Evolutionary conservation across 64 coral and sea anemone species (phyloP).

Genomic region (Acropora yongei): DNA sequence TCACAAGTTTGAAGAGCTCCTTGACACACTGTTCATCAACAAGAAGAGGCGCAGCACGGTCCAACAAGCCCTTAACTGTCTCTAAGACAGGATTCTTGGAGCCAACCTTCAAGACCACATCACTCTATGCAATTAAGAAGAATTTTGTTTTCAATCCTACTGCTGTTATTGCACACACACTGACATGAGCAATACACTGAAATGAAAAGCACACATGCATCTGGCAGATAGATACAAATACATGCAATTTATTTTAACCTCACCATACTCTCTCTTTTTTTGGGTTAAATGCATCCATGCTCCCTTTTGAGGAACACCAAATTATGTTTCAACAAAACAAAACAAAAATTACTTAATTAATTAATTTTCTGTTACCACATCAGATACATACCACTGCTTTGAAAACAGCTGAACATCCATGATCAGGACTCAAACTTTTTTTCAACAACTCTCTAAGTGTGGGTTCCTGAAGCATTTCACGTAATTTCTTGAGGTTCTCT

Average conservation of each 20-base stretch:
- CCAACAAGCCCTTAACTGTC: conserved; percentile 85
- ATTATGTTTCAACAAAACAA: not conserved
- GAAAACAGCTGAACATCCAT: conserved; percentile 83
- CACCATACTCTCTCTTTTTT: too few relatives aligned
- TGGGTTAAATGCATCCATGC: too few relatives aligned
- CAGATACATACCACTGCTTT: conserved; percentile 73
- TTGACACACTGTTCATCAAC: conserved; percentile 78
- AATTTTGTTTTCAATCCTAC: not conserved
- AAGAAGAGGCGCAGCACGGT: conserved; percentile 85
- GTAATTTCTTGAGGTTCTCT: conserved; percentile 92
- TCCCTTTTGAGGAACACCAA: too few relatives aligned
- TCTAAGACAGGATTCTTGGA: conserved; percentile 84
- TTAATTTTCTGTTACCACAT: too few relatives aligned
- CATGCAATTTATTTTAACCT: too few relatives aligned
- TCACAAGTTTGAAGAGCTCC: conserved; percentile 74
- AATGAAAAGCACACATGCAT: too few relatives aligned
- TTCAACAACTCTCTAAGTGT: conserved; percentile 70
- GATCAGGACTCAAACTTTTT: conserved; percentile 62
- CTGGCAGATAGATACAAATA: too few relatives aligned
- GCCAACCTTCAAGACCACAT: conserved; percentile 86
- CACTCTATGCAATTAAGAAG: conserved; percentile 61
- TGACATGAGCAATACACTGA: too few relatives aligned
- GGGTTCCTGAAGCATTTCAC: conserved; percentile 73
- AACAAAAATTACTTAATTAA: not conserved
- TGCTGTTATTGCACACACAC: too few relatives aligned